A percentile compares a stretch with the other conserved stretches of the same genome.
Conservation (phyloP, 2,113 vertebrate genomes). For the Tetrao urogallus region DNA sequence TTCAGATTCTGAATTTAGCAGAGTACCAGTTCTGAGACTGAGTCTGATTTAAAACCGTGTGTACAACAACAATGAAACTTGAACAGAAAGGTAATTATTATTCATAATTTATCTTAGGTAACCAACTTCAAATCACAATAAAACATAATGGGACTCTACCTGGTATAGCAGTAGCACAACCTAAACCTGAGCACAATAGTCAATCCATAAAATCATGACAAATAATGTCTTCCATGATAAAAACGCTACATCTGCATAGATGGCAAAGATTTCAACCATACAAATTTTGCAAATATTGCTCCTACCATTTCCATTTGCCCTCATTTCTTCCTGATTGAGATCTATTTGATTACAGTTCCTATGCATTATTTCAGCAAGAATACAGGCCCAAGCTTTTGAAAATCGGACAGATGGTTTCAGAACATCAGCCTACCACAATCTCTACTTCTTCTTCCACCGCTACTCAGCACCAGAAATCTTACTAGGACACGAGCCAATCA, state of each 20-base stretch:
- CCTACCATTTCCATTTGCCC: neutral
- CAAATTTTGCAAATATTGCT: neutral
- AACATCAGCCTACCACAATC: neutral
- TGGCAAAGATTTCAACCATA: neutral
- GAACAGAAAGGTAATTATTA: neutral
- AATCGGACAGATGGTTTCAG: neutral
- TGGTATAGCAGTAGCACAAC: neutral
- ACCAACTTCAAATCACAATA: neutral
- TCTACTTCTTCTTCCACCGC: neutral
- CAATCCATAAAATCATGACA: neutral
- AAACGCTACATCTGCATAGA: neutral
- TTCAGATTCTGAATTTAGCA: neutral
- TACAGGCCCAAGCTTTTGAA: neutral
- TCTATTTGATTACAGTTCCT: neutral
- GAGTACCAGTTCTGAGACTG: neutral
- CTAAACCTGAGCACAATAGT: neutral
- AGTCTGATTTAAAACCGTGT: neutral
- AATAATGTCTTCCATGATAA: neutral
- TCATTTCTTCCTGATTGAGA: neutral
- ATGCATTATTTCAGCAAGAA: neutral
- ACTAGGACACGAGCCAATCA: neutral
- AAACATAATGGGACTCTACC: fast-evolving
- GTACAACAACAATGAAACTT: neutral
- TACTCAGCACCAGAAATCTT: neutral
- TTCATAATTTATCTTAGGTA: neutral